Evolutionary conservation across 2,797 vertebrate species (phyloP).

Genomic region (Echeneis naucrates): DNA sequence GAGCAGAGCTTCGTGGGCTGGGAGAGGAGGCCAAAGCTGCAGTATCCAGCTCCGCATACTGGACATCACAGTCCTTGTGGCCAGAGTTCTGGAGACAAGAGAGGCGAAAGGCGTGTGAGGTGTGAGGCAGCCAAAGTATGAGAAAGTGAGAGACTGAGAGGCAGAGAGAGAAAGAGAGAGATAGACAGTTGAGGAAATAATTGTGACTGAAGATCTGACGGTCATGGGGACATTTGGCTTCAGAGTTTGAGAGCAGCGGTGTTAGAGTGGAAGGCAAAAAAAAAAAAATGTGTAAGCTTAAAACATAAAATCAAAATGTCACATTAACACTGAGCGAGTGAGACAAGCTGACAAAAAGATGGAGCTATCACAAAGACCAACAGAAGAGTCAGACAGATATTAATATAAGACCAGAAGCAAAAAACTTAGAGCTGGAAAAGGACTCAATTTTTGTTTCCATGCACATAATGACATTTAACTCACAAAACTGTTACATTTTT

Average conservation of each 20-base stretch:
- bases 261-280: conserved; percentile 35
- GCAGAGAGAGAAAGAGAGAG: conserved; percentile 1
- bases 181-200: conserved; percentile 36
- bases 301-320: conserved; percentile 28
- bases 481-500: not conserved
- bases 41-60: conserved; percentile 96
- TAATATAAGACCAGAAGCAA: conserved; percentile 29
- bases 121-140: conserved; percentile 70
- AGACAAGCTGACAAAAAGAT: conserved; percentile 37
- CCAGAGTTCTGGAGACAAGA: conserved; percentile 90
- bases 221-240: conserved; percentile 47
- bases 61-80: conserved; percentile 92
- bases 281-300: conserved; percentile 48
- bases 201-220: conserved; percentile 37
- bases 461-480: conserved; percentile 28
- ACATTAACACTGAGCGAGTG: conserved; percentile 41
- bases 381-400: conserved; percentile 45
- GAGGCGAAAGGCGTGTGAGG: conserved; percentile 83
- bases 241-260: conserved; percentile 40
- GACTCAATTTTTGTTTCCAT: conserved; percentile 49
- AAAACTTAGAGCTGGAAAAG: conserved; percentile 37
- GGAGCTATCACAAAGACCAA: conserved; percentile 37
- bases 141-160: conserved; percentile 41
- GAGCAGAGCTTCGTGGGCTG: conserved; percentile 87
- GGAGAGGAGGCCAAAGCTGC: conserved; percentile 91